Evolutionary conservation across 1,140 invertebrate species (phyloP).

Genomic region (Matsumurasca onukii): DNA sequence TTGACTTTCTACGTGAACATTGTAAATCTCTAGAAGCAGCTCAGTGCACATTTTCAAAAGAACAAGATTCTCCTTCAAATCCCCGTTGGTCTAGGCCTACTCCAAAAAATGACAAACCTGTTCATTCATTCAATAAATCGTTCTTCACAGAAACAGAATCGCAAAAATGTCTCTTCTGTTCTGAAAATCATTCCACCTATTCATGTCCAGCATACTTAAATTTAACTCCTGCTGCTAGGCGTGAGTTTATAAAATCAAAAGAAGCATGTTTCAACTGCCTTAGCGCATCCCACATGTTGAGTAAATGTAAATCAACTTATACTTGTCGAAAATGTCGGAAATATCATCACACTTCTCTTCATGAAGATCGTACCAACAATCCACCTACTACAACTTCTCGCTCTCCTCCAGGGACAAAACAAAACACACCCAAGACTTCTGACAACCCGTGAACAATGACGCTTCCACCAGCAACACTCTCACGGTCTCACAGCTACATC

Average conservation of each 20-base stretch:
- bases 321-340: no score
- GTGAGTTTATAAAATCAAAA: background rate
- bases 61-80: background rate
- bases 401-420: no score
- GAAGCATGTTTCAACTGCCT: conserved; percentile 6
- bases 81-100: background rate
- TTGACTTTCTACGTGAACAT: background rate
- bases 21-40: conserved; percentile 1
- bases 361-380: no score
- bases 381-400: no score
- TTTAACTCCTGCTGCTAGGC: background rate
- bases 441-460: no score
- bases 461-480: no score
- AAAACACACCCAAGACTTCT: no score
- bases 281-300: conserved; percentile 1
- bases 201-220: background rate
- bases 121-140: background rate
- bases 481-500: no score
- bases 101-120: background rate
- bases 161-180: background rate
- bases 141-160: background rate
- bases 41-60: background rate
- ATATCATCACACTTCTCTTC: no score
- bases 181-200: background rate
- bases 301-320: background rate